Base-by-base conservation (phyloP, 2,113 vertebrate genomes). In the Chionodraco myersi region DNA sequence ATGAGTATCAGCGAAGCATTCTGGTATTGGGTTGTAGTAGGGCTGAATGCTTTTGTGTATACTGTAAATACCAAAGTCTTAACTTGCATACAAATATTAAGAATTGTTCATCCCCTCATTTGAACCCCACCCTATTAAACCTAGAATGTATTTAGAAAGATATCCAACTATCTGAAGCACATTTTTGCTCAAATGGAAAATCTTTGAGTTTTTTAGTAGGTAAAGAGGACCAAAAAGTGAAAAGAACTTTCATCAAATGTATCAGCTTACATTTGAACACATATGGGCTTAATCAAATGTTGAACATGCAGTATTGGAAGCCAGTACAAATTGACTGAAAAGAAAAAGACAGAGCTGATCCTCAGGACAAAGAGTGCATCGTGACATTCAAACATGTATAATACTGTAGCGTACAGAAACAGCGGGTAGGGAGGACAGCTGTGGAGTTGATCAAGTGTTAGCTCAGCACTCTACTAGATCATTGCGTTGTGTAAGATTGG, bases 291-390 rank as follows among this genome's bases (percentile, higher is more conserved):
- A 5, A 79, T 79, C 10, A 8, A 51, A 77, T 14, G 30, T 15
- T 61, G 7, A 69, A 74, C 61, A 73, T 8, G 1, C 36, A 47
- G 16, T 47, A 30, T 41, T 41, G 44, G 41, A 69, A 54, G 75
- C 36, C 59, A 71, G 61, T 2, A 23, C 48, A 6, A 65, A 15
- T 51, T 62, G 16, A 74, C 34, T 36, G 15, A 0, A 6, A 68
- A 72, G 48, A 74, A 71, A 57, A 36, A 76, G 14, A 26, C 41
- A 54, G 18, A 72, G 60, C 47, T 12, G 48, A 30, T 18, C 16
- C 5, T 58, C 72, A 76, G 30, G 54, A 85, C 83, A 88, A 80
- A 74, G 67, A 57, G 69, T 21, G 51, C 13, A 70, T 77, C 86
- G 82, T 81, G 36, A 51, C n/a, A 48, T 12, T 41, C 36, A 82